Conservation (phyloP, 2,888 invertebrate genomes). For the Hofmannophila pseudospretella region DNA sequence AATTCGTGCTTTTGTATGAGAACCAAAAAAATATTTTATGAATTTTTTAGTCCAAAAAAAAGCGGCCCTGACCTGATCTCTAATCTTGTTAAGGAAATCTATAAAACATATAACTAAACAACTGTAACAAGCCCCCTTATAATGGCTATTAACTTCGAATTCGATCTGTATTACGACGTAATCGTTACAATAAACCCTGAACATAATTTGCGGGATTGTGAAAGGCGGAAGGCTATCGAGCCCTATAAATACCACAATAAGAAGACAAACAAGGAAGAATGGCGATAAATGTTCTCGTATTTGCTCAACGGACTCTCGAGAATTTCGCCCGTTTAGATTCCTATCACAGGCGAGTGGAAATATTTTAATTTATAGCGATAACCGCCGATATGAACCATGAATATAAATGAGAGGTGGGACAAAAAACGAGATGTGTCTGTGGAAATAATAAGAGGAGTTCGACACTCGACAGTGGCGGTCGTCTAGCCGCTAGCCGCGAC, state of each 20-base stretch:
- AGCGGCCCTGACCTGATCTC: too few species aligned
- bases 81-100: too few species aligned
- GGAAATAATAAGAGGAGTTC: slow-evolving; percentile 72
- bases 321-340: slow-evolving; percentile 39
- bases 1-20: too few species aligned
- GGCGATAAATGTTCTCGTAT: slow-evolving; percentile 7
- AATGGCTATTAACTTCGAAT: slow-evolving; percentile 6
- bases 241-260: slow-evolving; percentile 9
- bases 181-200: slow-evolving; percentile 11
- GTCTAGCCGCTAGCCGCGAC: slow-evolving; percentile 20
- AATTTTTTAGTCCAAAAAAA: too few species aligned
- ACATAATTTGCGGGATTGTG: slow-evolving; percentile 13
- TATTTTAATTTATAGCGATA: slow-evolving; percentile 71
- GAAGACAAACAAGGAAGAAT: slow-evolving; percentile 14
- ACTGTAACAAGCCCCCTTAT: too few species aligned
- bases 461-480: slow-evolving; percentile 66
- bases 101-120: too few species aligned
- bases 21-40: too few species aligned
- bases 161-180: slow-evolving; percentile 8
- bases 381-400: slow-evolving; percentile 70
- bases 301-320: slow-evolving; percentile 27
- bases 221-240: slow-evolving; percentile 13
- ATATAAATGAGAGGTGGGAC: slow-evolving; percentile 68
- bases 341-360: slow-evolving; percentile 42
- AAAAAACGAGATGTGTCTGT: slow-evolving; percentile 71